Evolutionary conservation across 2,113 vertebrate species (phyloP), one percentile per base, ranked within the genome.

Genomic region (Oophaga pumilio): DNA sequence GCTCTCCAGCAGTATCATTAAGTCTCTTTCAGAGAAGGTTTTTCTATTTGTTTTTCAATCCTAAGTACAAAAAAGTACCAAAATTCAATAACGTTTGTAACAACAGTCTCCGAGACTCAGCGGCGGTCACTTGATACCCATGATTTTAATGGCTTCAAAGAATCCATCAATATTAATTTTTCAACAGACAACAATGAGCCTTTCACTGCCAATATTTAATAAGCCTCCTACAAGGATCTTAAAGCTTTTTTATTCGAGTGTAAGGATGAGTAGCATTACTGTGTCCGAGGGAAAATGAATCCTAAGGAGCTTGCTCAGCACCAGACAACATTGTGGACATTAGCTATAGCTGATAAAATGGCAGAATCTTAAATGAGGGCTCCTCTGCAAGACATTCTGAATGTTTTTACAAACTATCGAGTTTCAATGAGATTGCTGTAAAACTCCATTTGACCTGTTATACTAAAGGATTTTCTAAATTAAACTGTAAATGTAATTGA

Each of bases 401-500:
- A 26, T 22, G 60, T 24, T 52, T 52, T 66, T 78, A 66, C 50
- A 86, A 86, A 86, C 60, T 33, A 79, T 69, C 53, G 50, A 56
- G 85, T 79, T 84, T 74, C 76, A 79, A 79, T 68, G 57, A 85
- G 73, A 57, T 77, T 64, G 59, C 18, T 76, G 73, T 26, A 85
- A 84, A 79, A 77, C 62, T 57, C 74, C 15, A 66, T 33, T 66
- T 79, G 85, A 79, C 76, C 76, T 43, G 62, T 78, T 76, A 86
- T 64, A 68, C 49, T 33, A 49, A 66, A 76, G 74, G 59, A 86
- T 69, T 86, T 78, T 78, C 60, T 66, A 56, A 68, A 78, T 66
- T 86, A 50, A 86, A 86, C 18, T 56, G 76, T 56, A 86, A 64
- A 86, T 86, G 73, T 77, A 86, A 64, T 57, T 78, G 74, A 86